These are phyloP conservation scores for Eupithecia pulchellata DNA, from an alignment of 2,888 invertebrate species.

Conservation along the genomic window DNA sequence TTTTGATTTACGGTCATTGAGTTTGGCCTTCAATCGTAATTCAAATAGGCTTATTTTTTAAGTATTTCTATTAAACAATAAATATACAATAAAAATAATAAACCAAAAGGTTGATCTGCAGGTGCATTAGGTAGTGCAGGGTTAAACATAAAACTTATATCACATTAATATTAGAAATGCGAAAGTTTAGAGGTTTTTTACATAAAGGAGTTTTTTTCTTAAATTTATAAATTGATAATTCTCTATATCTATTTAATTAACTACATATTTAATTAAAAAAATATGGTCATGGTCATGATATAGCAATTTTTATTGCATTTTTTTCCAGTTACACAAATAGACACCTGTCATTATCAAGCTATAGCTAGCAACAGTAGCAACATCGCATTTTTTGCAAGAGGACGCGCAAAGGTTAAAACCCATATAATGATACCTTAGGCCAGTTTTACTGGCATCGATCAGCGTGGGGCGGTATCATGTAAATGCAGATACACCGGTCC, in stretches of 20 bases:
- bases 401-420: constrained; percentile 41
- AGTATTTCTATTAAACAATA: neutral
- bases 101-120: too few species aligned
- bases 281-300: too few species aligned
- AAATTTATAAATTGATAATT: too few species aligned
- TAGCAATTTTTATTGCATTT: too few species aligned
- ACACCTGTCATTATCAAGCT: neutral
- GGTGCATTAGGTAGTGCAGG: too few species aligned
- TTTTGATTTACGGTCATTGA: constrained; percentile 46
- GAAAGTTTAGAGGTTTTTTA: too few species aligned
- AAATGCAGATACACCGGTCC: constrained; percentile 23
- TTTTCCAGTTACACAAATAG: constrained; percentile 1
- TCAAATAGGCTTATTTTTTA: neutral
- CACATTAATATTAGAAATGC: too few species aligned
- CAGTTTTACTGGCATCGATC: constrained; percentile 26
- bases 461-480: constrained; percentile 33
- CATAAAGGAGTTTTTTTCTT: too few species aligned
- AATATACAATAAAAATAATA: too few species aligned
- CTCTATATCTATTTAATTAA: too few species aligned
- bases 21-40: constrained; percentile 13
- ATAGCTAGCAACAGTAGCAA: neutral
- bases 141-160: too few species aligned
- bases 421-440: constrained; percentile 32
- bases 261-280: too few species aligned
- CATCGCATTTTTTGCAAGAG: constrained; percentile 12